Evolutionary conservation across 2,113 vertebrate genomes (phyloP).

Genomic region (Callopanchax toddi): DNA sequence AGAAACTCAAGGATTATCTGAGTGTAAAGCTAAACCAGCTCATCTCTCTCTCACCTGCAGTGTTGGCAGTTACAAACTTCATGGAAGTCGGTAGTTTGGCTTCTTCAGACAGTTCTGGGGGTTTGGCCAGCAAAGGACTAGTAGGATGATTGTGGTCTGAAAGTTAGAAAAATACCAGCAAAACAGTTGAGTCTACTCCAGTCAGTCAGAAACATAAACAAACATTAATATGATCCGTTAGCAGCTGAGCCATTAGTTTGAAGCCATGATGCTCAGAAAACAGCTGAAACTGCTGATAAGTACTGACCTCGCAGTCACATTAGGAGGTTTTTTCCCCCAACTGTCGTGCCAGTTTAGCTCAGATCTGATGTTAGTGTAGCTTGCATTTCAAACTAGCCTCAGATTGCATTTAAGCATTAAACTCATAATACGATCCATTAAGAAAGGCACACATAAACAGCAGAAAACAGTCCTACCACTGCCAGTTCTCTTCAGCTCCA

Average conservation of each 20-base stretch:
- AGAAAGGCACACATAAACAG: no score
- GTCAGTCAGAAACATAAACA: background rate
- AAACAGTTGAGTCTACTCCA: background rate
- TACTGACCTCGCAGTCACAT: background rate
- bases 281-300: background rate
- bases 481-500: conserved; percentile 97
- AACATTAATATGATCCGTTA: no score
- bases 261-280: background rate
- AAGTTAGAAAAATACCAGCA: conserved; percentile 3
- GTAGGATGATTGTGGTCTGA: conserved; percentile 93
- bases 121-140: conserved; percentile 90
- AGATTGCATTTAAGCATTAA: no score
- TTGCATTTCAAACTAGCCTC: background rate
- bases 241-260: no score
- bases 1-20: no score
- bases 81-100: conserved; percentile 87
- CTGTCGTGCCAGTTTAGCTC: background rate
- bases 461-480: conserved; percentile 84
- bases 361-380: background rate
- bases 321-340: conserved; percentile 2
- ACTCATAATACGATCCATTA: no score
- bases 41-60: conserved; percentile 84
- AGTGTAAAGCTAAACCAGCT: background rate
- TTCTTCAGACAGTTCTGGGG: conserved; percentile 92
- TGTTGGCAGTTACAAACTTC: conserved; percentile 91